phyloP scores from a whole-genome alignment of 2,113 vertebrate genomes.

The Otolemur garnettii region DNA sequence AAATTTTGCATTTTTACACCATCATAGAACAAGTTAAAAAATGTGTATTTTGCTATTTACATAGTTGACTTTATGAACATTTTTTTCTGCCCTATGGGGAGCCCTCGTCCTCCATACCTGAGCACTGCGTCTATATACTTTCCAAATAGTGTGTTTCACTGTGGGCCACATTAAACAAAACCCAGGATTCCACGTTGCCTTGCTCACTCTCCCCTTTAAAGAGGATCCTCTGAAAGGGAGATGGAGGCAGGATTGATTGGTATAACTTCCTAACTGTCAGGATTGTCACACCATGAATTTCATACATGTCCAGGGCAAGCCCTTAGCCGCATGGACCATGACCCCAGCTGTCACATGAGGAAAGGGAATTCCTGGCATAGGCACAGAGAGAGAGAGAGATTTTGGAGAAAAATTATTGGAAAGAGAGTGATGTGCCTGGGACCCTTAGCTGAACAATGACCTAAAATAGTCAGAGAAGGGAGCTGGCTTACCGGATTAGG shows the following conservation, averaged over 20 bases:
- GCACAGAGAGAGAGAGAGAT: background rate
- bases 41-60: background rate
- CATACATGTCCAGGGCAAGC: background rate
- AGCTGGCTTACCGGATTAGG: background rate
- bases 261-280: background rate
- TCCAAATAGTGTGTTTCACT: background rate
- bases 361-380: background rate
- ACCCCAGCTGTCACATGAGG: background rate
- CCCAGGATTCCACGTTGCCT: rapidly evolving
- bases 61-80: background rate
- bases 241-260: no score
- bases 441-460: background rate
- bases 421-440: background rate
- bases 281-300: background rate
- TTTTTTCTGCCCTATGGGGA: background rate
- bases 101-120: background rate
- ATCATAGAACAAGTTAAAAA: constrained; percentile 14
- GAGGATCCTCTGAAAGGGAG: background rate
- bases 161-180: background rate
- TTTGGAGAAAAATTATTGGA: background rate
- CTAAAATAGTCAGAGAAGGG: background rate
- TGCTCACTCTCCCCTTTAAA: background rate
- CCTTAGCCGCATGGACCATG: background rate
- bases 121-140: background rate
- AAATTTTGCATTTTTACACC: constrained; percentile 1